Percentiles rank a stretch among this genome's conserved stretches.
phyloP scores from a whole-genome alignment of 2,113 vertebrate genomes.

The Oenanthe oenanthe region DNA sequence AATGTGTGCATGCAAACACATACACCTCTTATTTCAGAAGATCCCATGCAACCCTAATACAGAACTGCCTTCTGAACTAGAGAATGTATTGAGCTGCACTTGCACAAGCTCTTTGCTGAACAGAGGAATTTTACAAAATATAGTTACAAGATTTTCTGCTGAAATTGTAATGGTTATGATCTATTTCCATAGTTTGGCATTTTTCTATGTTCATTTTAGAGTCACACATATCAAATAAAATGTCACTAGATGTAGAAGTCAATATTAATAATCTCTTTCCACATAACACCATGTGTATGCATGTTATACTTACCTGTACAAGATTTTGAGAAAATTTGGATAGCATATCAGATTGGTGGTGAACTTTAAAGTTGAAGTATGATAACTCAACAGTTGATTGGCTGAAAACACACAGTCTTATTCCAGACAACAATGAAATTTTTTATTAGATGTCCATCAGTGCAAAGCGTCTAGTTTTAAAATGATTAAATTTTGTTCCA shows the following conservation, averaged over 20 bases:
- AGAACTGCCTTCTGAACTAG: slow-evolving; percentile 51
- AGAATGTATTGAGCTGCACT: slow-evolving; percentile 38
- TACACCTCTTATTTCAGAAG: neutral
- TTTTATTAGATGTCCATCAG: neutral
- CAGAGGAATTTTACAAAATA: slow-evolving; percentile 30
- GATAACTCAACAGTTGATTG: neutral
- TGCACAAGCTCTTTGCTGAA: slow-evolving; percentile 39
- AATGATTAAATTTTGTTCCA: neutral
- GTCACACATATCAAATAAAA: neutral
- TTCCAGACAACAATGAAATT: neutral
- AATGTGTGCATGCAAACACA: neutral
- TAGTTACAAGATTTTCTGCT: slow-evolving; percentile 10
- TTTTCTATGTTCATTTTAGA: neutral
- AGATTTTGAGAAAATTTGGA: neutral
- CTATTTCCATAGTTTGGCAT: neutral
- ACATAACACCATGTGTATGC: neutral
- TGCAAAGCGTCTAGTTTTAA: neutral
- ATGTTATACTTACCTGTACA: neutral
- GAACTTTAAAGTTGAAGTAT: slow-evolving; percentile 15
- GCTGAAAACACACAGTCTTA: neutral
- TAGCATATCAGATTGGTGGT: neutral
- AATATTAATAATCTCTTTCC: neutral
- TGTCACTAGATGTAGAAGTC: neutral
- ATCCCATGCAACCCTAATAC: neutral
- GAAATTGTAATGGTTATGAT: slow-evolving; percentile 6